These are phyloP conservation scores for Ariolimax columbianus DNA, from an alignment of 2,888 invertebrate species.

Conservation along the genomic window DNA sequence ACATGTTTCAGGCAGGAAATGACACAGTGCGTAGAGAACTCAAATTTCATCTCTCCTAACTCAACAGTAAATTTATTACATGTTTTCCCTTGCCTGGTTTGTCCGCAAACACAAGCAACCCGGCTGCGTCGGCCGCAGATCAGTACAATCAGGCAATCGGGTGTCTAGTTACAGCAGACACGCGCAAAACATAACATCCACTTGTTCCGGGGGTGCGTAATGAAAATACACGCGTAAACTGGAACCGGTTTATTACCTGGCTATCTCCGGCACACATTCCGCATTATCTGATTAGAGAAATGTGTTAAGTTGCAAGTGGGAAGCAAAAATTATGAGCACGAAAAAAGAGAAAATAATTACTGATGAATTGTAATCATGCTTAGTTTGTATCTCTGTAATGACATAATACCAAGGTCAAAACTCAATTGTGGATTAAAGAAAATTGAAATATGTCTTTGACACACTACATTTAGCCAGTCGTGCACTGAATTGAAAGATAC, in stretches of 20 bases:
- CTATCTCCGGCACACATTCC: slow-evolving; percentile 27
- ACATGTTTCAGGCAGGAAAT: not conserved
- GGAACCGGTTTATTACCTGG: slow-evolving; percentile 10
- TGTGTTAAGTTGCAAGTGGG: slow-evolving; percentile 22
- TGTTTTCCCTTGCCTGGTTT: not conserved
- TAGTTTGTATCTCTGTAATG: too few relatives aligned
- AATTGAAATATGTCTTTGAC: too few relatives aligned
- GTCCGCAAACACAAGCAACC: not conserved
- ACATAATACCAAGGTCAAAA: too few relatives aligned
- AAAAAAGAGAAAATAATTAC: not conserved
- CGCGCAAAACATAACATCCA: slow-evolving; percentile 43
- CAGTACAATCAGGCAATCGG: slow-evolving; percentile 21
- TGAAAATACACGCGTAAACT: slow-evolving; percentile 12
- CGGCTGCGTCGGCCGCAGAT: slow-evolving; percentile 1
- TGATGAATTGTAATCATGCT: not conserved
- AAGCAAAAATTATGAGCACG: not conserved
- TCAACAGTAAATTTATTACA: slow-evolving; percentile 18
- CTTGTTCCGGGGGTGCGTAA: slow-evolving; percentile 20
- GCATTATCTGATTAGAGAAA: not conserved
- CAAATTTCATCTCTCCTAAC: not conserved
- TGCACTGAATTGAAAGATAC: too few relatives aligned
- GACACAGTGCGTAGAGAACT: not conserved
- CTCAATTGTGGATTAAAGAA: too few relatives aligned
- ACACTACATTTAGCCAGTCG: too few relatives aligned
- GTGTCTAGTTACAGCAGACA: slow-evolving; percentile 39